Evolutionary conservation across 2,113 vertebrate species (phyloP), one percentile per base, ranked within the genome.

Genomic region (Eudorcas thomsonii): DNA sequence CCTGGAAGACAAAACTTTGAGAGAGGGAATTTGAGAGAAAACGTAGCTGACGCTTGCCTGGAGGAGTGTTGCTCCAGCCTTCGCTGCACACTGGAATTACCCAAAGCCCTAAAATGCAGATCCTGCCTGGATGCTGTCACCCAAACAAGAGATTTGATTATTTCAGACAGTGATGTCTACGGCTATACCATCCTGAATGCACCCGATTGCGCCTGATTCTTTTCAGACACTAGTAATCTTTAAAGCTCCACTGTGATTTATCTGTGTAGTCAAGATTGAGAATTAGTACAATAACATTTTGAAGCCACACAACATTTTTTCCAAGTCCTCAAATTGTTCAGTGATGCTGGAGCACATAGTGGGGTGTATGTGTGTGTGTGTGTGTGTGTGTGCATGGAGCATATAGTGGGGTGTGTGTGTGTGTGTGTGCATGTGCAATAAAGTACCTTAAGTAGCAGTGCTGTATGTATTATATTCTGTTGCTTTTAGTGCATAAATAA

Each of bases 401-500:
- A 43, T 43, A 43, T 43, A 43, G 39, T 43, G 39, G 39, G 39
- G 39, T 43, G 39, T 43, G 43, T 43, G 43, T 43, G 43, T 43
- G 43, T 43, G 43, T 36, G 12, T 2, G 4, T 9, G 39, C 13
- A 3, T 52, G n/a, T 39, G 25, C 36, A 15, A 55, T 21, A 25
- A 86, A 87, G 17, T 19, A 67, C 25, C 4, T 78, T 45, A 6
- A 9, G 36, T 2, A 3, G 7, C 45, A 59, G 7, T 67, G 5
- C 36, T 36, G 28, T 57, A 0, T 25, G 3, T 81, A 3, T 83
- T 83, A n/a, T 7, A 85, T 57, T 52, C 7, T 6, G 3, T 50
- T 92, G 14, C 5, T 90, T 85, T 96, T 92, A 91, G 28, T 93
- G 21, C 14, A n/a, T 45, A 77, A 62, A 60, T 60, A 78, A 36